Percentiles rank a stretch among this genome's conserved stretches.
Conservation (phyloP, 2,888 invertebrate species). For the Spodoptera picta region DNA sequence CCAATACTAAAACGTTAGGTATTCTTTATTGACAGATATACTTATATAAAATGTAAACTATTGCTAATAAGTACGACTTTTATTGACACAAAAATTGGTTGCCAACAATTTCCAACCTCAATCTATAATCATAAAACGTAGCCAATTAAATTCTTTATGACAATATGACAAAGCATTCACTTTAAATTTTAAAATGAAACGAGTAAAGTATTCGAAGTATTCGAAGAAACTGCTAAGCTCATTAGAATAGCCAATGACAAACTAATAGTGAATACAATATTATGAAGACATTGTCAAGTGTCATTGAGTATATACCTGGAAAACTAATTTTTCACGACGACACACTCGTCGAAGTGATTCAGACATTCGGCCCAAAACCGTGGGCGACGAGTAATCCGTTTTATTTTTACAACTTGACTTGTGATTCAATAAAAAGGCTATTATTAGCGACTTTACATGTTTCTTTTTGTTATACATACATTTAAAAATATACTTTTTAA, state of each 20-base stretch:
- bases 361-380: constrained; percentile 63
- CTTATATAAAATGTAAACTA: too few species aligned
- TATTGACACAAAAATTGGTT: too few species aligned
- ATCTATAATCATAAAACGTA: too few species aligned
- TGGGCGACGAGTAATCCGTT: constrained; percentile 76
- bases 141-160: neutral
- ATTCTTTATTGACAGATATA: too few species aligned
- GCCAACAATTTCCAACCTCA: too few species aligned
- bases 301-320: constrained; percentile 69
- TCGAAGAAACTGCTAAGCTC: constrained; percentile 44
- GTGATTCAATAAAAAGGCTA: constrained; percentile 76
- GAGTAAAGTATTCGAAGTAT: constrained; percentile 12
- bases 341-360: constrained; percentile 68
- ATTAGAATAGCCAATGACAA: constrained; percentile 45
- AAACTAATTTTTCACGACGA: constrained; percentile 67
- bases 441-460: constrained; percentile 64
- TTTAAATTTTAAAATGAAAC: constrained; percentile 3
- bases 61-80: too few species aligned
- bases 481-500: constrained; percentile 31
- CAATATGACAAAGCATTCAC: constrained; percentile 2
- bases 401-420: constrained; percentile 77
- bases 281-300: constrained; percentile 36
- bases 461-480: constrained; percentile 42
- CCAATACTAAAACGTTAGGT: too few species aligned
- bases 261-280: constrained; percentile 7